Conservation (phyloP, 2,113 vertebrate species). For the Caranx melampygus region DNA sequence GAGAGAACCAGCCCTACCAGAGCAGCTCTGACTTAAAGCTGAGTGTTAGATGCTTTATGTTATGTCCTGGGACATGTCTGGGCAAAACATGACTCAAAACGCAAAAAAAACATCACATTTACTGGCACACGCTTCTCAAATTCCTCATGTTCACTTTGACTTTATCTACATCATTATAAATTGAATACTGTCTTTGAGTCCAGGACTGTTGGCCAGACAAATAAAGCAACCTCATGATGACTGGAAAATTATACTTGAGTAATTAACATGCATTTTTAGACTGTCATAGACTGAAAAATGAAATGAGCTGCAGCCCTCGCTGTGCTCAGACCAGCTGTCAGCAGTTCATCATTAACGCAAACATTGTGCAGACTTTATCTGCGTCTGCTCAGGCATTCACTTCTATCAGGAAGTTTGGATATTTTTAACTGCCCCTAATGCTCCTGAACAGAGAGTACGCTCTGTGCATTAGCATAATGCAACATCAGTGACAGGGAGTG, state of each 20-base stretch:
- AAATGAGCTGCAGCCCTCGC: neutral
- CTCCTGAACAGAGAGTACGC: constrained; percentile 32
- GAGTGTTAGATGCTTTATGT: neutral
- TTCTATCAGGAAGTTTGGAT: constrained; percentile 30
- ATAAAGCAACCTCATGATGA: neutral
- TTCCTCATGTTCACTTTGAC: neutral
- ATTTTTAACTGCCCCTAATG: constrained; percentile 67
- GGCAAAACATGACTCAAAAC: neutral
- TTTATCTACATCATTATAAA: neutral
- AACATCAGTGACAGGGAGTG: constrained; percentile 59
- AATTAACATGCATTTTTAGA: neutral
- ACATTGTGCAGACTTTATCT: constrained; percentile 5
- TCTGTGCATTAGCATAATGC: constrained; percentile 68
- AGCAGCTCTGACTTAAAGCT: neutral
- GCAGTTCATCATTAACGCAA: neutral
- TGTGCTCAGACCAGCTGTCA: neutral
- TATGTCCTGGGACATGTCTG: neutral
- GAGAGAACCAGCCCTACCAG: neutral
- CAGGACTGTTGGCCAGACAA: neutral
- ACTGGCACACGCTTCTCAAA: neutral
- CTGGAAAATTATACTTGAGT: neutral
- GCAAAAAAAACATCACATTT: neutral
- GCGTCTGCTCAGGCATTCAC: constrained; percentile 11
- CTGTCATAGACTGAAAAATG: neutral
- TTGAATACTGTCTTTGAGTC: neutral